Percentiles rank a stretch among this genome's conserved stretches.
Evolutionary conservation across 2,113 vertebrate species (phyloP).

Genomic region (Pao palembangensis): DNA sequence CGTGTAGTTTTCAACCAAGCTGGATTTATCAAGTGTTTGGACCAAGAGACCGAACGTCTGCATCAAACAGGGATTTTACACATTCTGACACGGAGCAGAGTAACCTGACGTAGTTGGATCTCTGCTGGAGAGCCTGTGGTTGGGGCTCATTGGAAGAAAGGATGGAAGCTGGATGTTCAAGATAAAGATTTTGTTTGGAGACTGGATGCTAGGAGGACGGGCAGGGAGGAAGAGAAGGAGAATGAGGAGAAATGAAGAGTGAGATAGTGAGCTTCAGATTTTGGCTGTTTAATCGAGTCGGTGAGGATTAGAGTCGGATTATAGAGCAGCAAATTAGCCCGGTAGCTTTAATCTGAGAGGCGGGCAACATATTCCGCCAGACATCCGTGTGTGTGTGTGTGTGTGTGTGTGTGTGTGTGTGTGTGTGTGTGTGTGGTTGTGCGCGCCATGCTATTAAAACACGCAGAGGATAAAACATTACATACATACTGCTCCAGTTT

Average conservation of each 20-base stretch:
- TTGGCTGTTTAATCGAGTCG: conserved; percentile 72
- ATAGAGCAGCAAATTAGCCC: conserved; percentile 76
- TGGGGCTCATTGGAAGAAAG: too few species aligned
- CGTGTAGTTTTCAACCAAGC: too few species aligned
- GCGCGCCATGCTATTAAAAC: conserved; percentile 26
- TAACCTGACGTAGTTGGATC: too few species aligned
- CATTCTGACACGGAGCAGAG: too few species aligned
- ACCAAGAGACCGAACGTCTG: too few species aligned
- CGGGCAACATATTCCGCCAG: conserved; percentile 55
- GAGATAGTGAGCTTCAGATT: conserved; percentile 69
- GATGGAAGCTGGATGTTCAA: neutral
- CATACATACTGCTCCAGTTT: neutral
- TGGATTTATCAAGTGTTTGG: too few species aligned
- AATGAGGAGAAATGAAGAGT: conserved; percentile 40
- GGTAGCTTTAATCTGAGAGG: conserved; percentile 73
- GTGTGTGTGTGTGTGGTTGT: conserved; percentile 11
- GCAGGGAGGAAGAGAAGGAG: conserved; percentile 20
- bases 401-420: conserved; percentile 21
- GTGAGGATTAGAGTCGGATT: conserved; percentile 76
- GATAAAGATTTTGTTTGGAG: conserved; percentile 28
- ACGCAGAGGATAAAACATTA: conserved; percentile 11
- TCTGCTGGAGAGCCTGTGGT: too few species aligned
- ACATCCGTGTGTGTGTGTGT: conserved; percentile 26
- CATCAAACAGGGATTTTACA: too few species aligned
- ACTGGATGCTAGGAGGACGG: conserved; percentile 4